Conservation (phyloP, 30 jellyfish, hydroid and myxozoan species). For the Calvadosia cruxmelitensis region DNA sequence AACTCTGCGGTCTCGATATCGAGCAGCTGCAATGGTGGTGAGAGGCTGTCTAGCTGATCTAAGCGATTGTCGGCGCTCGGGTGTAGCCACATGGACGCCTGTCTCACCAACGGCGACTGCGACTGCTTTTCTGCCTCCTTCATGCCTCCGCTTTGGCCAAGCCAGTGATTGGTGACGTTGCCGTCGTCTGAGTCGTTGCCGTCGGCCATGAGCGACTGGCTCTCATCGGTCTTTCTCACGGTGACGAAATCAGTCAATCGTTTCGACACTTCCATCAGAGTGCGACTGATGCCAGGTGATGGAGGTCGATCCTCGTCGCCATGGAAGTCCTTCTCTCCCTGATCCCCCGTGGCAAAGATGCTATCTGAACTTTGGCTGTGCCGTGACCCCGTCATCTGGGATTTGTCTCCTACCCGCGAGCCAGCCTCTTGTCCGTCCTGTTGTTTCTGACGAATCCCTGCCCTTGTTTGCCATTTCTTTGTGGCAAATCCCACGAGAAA, state of each 20-base stretch:
- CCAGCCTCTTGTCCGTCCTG: not conserved
- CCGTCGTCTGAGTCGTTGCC: not conserved
- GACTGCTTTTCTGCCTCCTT: no score
- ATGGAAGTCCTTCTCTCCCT: not conserved
- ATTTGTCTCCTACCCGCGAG: conserved; percentile 21
- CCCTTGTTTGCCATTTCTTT: conserved; percentile 7
- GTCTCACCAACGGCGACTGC: not conserved
- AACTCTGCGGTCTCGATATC: not conserved
- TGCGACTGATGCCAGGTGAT: conserved; percentile 70
- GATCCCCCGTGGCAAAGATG: not conserved
- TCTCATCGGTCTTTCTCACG: not conserved
- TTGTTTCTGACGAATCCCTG: not conserved
- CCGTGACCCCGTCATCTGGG: conserved; percentile 20
- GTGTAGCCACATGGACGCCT: not conserved
- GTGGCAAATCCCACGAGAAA: conserved; percentile 38
- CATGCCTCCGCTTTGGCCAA: not conserved
- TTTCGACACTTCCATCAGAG: conserved; percentile 50
- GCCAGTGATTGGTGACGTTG: not conserved
- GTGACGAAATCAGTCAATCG: conserved; percentile 18
- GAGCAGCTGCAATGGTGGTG: not conserved
- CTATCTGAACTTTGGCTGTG: not conserved
- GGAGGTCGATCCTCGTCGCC: not conserved
- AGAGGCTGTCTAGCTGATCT: not conserved
- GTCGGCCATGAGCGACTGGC: not conserved
- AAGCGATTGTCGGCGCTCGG: no score